Evolutionary conservation across 1,140 invertebrate genomes (phyloP).

Genomic region (Tetramorium parvispinum): DNA sequence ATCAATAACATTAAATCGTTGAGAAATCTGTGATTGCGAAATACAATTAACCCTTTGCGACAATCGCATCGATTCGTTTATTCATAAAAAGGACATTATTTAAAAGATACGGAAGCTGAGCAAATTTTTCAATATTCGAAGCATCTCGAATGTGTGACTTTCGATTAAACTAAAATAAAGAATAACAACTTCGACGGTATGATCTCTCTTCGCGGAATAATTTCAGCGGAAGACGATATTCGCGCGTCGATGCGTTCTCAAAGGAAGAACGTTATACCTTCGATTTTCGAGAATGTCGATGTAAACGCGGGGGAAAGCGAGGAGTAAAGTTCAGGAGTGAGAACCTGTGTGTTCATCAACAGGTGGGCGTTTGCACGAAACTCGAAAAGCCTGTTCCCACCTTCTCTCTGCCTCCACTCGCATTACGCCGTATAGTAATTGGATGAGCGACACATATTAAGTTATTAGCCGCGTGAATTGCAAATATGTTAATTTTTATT

Average conservation of each 20-base stretch:
- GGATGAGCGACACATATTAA: constrained; percentile 42
- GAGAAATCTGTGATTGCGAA: neutral
- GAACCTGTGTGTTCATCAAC: constrained; percentile 70
- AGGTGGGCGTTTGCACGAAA: constrained; percentile 75
- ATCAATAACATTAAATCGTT: neutral
- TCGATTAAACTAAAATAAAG: neutral
- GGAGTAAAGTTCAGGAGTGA: constrained; percentile 67
- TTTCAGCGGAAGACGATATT: constrained; percentile 1
- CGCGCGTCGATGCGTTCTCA: neutral
- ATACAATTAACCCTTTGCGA: neutral
- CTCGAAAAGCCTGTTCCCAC: constrained; percentile 69
- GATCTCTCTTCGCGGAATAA: neutral
- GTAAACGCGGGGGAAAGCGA: constrained; percentile 33
- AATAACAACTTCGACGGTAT: neutral
- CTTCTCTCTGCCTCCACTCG: constrained; percentile 34
- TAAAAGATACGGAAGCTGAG: neutral
- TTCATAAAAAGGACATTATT: neutral
- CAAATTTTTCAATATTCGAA: neutral
- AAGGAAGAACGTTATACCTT: constrained; percentile 10
- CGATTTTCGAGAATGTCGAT: constrained; percentile 46
- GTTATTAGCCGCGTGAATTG: constrained; percentile 23
- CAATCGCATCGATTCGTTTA: neutral
- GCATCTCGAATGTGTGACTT: neutral
- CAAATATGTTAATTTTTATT: constrained; percentile 19
- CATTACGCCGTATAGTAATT: constrained; percentile 57